A percentile compares a stretch with the other conserved stretches of the same genome.
Conservation (phyloP, 2,888 invertebrate species). For the Euzetes globulus region DNA sequence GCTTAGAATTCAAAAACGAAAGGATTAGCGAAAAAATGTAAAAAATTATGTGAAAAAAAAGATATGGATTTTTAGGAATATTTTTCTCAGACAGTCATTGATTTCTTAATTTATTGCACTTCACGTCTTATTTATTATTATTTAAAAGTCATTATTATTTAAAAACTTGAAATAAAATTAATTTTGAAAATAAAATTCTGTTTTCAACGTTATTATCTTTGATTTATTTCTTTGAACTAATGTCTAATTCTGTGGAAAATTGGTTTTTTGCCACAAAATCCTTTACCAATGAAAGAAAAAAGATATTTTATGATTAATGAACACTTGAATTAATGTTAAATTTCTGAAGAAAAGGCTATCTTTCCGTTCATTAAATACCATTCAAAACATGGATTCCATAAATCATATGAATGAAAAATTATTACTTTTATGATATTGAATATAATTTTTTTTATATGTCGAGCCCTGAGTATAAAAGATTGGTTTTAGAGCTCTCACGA, state of each 20-base stretch:
- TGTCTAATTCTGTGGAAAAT: too few relatives aligned
- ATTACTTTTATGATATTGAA: too few relatives aligned
- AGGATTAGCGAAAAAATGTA: background rate
- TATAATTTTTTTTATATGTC: too few relatives aligned
- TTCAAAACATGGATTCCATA: background rate
- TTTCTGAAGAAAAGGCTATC: too few relatives aligned
- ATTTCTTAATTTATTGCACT: slow-evolving; percentile 23
- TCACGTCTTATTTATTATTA: background rate
- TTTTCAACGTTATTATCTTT: too few relatives aligned
- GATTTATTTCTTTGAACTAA: too few relatives aligned
- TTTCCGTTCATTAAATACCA: background rate
- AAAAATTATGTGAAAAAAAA: background rate
- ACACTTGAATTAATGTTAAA: too few relatives aligned
- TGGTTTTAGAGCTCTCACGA: too few relatives aligned
- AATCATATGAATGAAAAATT: background rate
- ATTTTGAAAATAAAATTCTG: background rate
- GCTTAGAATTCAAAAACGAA: background rate
- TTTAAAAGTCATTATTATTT: background rate
- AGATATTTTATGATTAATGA: too few relatives aligned
- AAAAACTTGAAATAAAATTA: background rate
- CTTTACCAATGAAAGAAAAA: too few relatives aligned
- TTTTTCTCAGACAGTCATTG: slow-evolving; percentile 10
- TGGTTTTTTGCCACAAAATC: too few relatives aligned
- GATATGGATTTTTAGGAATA: background rate
- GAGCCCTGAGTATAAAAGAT: too few relatives aligned